phyloP scores from a whole-genome alignment of 2,113 vertebrate species.

The Centropristis striata region DNA sequence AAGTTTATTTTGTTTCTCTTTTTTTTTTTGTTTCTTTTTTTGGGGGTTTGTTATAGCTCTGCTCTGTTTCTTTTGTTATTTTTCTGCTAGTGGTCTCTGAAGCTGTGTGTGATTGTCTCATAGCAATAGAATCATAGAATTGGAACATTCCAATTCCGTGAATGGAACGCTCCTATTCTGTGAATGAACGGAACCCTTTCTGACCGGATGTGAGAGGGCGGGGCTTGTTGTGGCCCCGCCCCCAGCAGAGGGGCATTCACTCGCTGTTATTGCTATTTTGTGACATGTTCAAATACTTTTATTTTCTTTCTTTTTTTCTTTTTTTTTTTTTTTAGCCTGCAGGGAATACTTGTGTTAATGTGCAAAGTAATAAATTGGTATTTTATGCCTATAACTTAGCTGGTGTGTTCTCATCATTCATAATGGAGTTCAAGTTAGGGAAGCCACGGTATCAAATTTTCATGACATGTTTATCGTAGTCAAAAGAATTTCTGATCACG shows the following conservation, averaged over 20 bases:
- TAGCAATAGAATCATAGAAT: conserved; percentile 90
- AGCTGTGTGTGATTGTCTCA: conserved; percentile 88
- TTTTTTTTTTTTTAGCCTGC: conserved; percentile 91
- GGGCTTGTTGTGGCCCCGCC: conserved; percentile 79
- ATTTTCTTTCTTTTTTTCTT: conserved; percentile 37
- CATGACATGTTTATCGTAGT: no score
- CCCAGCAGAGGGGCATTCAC: conserved; percentile 81
- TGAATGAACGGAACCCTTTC: conserved; percentile 84
- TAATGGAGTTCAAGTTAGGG: no score
- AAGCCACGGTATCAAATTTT: no score
- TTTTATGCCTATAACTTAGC: conserved; percentile 90
- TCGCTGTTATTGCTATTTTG: conserved; percentile 88
- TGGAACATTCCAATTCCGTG: conserved; percentile 28
- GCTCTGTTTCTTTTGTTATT: conserved; percentile 55
- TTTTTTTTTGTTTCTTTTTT: conserved; percentile 40
- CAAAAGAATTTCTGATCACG: no score
- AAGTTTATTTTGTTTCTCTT: conserved; percentile 66
- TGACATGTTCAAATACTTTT: conserved; percentile 79
- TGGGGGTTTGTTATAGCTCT: conserved; percentile 81
- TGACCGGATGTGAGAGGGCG: conserved; percentile 81
- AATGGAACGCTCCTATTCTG: conserved; percentile 50
- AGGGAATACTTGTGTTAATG: conserved; percentile 97
- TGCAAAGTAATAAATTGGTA: conserved; percentile 96
- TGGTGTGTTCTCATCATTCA: conserved; percentile 31
- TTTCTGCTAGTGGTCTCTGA: conserved; percentile 84